Evolutionary conservation across 2,888 invertebrate genomes (phyloP), one percentile per base, ranked within the genome.

Genomic region (Chrysodeixis includens): DNA sequence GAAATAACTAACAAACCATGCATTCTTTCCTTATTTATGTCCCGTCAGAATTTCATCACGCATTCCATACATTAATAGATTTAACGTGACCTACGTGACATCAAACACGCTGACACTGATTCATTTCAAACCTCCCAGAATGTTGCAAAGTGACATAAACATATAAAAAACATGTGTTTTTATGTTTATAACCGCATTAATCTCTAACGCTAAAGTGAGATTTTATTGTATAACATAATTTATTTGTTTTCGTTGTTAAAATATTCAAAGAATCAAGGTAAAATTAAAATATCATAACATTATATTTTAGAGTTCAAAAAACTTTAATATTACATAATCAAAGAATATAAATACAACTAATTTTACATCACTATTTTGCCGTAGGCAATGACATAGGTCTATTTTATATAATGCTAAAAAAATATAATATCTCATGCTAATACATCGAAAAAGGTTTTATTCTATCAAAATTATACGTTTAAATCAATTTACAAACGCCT

Each of bases 401-500:
- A n/a, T n/a, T n/a, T n/a, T n/a, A n/a, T n/a, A n/a, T n/a, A n/a
- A n/a, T n/a, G n/a, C n/a, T n/a, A n/a, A n/a, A n/a, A n/a, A n/a
- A n/a, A n/a, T n/a, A n/a, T 30, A 1, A 10, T 32, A 32, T 32
- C 32, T 0, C 32, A 10, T 10, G 10, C 8, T 10, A 10, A 32
- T 10, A 32, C 32, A 46, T n/a, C 16, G 6, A 46, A 46, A 70
- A 66, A 66, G 61, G 56, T 35, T 61, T 46, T 20, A 0, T 40
- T 30, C 8, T 54, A 69, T 46, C 10, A 52, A 32, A 65, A 65
- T 58, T 61, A 56, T 32, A 58, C 10, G 10, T 66, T 54, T 56
- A 60, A 56, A 66, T 51, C 63, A 73, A 76, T 73, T 76, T 77
- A 64, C 60, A 52, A 69, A 20, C 58, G 8, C 53, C 66, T 52